Base-by-base conservation (phyloP, 2,797 vertebrate species). In the Heterohyrax brucei region DNA sequence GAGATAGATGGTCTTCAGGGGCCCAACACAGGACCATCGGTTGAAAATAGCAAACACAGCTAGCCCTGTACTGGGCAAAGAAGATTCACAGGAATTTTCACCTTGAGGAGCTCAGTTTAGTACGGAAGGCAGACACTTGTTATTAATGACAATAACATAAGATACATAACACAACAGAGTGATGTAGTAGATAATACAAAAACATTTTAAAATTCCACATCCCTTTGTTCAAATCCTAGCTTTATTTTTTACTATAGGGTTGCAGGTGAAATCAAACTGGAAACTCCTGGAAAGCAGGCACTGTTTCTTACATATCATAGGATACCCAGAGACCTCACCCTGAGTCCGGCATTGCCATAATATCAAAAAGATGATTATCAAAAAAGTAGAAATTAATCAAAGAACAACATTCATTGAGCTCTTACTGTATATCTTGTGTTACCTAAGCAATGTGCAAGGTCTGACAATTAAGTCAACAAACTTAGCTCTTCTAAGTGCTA, bases 341-440 rank as follows among this genome's bases (percentile, higher is more conserved):
- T 76, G 62, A 70, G 22, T 59, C 61, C 85, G 85, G 39, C 44
- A 56, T 13, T 73, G 26, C 22, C 53, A 84, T 77, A 4, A 28
- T 73, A 87, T 81, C 28, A 79, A 19, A 76, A 95, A 89, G 24
- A 53, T 33, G 24, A 53, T 33, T 91, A 93, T 89, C 88, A 82
- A 92, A 26, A 78, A 91, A 93, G 14, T 78, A 64, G 48, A 83
- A 78, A 92, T 44, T 86, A 78, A 92, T 44, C 84, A 81, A 30
- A 76, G 28, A 82, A 56, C 78, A 89, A 93, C n/a, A 89, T 75
- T 48, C 91, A 77, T 48, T 87, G 77, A 95, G 80, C 10, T 87
- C 39, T 85, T 93, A 22, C 24, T 87, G 66, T 81, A 21, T 61
- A 53, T 39, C 26, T 92, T 75, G 22, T 82, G 84, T 30, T 88